These are phyloP conservation scores for Odontamblyopus rebecca DNA, from an alignment of 2,797 vertebrate species.

Conservation along the genomic window DNA sequence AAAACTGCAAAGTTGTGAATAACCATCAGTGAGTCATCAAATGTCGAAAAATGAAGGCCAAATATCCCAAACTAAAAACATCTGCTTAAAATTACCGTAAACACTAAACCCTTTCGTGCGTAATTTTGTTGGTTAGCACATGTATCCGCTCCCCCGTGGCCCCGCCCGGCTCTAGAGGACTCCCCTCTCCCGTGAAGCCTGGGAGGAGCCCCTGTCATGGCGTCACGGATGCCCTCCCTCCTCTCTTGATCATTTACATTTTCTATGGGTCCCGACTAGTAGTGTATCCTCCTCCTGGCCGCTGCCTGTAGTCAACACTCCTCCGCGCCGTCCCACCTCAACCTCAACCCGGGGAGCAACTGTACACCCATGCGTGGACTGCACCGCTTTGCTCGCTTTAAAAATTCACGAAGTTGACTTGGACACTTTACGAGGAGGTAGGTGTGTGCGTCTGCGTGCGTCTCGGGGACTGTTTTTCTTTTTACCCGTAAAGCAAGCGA, in stretches of 20 bases:
- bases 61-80: background rate
- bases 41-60: background rate
- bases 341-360: slow-evolving; percentile 37
- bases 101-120: background rate
- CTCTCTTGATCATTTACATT: slow-evolving; percentile 74
- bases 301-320: slow-evolving; percentile 1
- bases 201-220: slow-evolving; percentile 43
- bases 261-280: slow-evolving; percentile 67
- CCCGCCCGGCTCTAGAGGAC: slow-evolving; percentile 68
- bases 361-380: slow-evolving; percentile 41
- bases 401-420: slow-evolving; percentile 52
- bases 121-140: slow-evolving; percentile 7
- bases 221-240: slow-evolving; percentile 62
- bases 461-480: slow-evolving; percentile 25
- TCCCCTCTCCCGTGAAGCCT: slow-evolving; percentile 50
- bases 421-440: slow-evolving; percentile 73
- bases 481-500: background rate
- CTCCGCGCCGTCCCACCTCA: slow-evolving; percentile 68
- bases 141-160: slow-evolving; percentile 14
- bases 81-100: background rate
- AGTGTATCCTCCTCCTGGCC: slow-evolving; percentile 25
- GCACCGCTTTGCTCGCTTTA: slow-evolving; percentile 55
- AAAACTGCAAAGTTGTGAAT: background rate
- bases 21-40: background rate
- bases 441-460: slow-evolving; percentile 26